Evolutionary conservation across 2,113 vertebrate species (phyloP).

Genomic region (Australoheros scitulus): DNA sequence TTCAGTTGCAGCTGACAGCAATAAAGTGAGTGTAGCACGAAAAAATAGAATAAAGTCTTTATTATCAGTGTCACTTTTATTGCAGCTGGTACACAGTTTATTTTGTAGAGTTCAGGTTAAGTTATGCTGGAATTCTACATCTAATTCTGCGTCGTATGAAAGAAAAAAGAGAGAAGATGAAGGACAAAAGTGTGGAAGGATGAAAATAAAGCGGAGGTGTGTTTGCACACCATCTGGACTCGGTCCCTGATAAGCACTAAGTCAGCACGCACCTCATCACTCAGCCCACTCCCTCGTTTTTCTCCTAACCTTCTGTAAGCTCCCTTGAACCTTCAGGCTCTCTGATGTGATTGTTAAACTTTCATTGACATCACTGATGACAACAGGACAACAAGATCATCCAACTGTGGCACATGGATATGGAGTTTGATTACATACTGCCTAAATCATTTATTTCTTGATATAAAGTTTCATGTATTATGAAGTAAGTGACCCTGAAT

Average conservation of each 20-base stretch:
- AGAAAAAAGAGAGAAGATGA: neutral
- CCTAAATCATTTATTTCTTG: neutral
- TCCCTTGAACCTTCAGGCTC: neutral
- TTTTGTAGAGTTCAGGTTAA: neutral
- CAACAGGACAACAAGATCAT: neutral
- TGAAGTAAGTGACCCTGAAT: too few relatives aligned
- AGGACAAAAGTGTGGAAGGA: neutral
- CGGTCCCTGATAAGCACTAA: constrained; percentile 66
- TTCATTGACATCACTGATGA: neutral
- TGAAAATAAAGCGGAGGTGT: constrained; percentile 33
- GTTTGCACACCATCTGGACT: constrained; percentile 70
- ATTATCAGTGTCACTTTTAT: constrained; percentile 13
- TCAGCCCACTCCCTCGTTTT: constrained; percentile 29
- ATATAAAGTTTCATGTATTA: neutral
- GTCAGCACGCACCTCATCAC: constrained; percentile 68
- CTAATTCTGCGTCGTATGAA: neutral
- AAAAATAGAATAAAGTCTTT: constrained; percentile 1
- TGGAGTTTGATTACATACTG: neutral
- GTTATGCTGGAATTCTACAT: neutral
- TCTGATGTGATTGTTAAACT: neutral
- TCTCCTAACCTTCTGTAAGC: constrained; percentile 9
- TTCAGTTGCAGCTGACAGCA: constrained; percentile 6
- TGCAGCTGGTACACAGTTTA: neutral
- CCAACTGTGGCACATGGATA: neutral
- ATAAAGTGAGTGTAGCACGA: constrained; percentile 10